Evolutionary conservation across 2,797 vertebrate genomes (phyloP), one percentile per base, ranked within the genome.

Genomic region (Karalla daura): DNA sequence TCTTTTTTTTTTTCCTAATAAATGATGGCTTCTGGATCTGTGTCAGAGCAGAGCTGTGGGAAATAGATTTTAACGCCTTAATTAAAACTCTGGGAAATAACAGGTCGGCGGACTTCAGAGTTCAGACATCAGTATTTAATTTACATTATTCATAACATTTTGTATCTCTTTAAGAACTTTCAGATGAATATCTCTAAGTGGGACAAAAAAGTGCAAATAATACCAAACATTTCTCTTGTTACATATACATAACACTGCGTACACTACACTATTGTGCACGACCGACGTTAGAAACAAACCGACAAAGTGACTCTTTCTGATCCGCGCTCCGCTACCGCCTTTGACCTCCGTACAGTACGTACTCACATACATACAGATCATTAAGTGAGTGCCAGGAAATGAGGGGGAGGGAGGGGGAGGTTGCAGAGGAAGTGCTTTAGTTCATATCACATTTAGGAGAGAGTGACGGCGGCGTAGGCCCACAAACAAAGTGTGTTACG

Each of bases 241-340:
- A 93, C 93, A 88, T 87, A 74, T 12, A 40, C n/a, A 18, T 90
- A 95, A 92, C 91, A 94, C 90, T 83, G 72, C 86, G 92, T 89
- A 85, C 94, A 91, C 92, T 85, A 94, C 90, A 91, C 92, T 89
- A 93, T 88, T 94, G 92, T 93, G 92, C 92, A 93, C 88, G 81
- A 90, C 85, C 84, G 86, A 92, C 89, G 81, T 90, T 91, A 90
- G 89, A 91, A 93, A 92, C 86, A 80, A 88, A 92, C 89, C 87
- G 94, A 95, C 93, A 92, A 94, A 95, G 94, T 92, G 93, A 95
- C 92, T 95, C 66, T 67, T 52, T 82, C 92, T 93, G 88, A 92
- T 54, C 76, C 51, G 90, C 93, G 86, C 78, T 80, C 74, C 55
- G 70, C 62, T 63, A 79, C 85, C 66, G 75, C 85, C 90, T 79